phyloP scores from a whole-genome alignment of 1,140 invertebrate species.

The Aporrectodea caliginosa region DNA sequence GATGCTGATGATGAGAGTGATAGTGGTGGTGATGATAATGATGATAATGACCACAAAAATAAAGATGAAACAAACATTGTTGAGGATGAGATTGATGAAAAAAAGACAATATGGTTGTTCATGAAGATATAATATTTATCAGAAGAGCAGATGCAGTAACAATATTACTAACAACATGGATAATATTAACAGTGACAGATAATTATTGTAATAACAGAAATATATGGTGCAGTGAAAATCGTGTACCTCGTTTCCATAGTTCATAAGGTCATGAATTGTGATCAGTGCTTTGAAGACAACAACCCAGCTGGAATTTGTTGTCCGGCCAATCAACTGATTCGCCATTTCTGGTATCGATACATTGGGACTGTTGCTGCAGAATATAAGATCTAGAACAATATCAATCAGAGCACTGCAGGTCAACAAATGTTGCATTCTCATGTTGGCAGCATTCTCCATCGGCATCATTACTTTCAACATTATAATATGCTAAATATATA shows the following conservation, averaged over 20 bases:
- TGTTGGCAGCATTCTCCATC: too few species aligned
- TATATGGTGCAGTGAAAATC: too few species aligned
- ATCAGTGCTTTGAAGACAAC: conserved; percentile 98
- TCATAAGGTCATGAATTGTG: conserved; percentile 97
- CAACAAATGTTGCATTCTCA: too few species aligned
- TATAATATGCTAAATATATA: too few species aligned
- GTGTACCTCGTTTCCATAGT: conserved; percentile 98
- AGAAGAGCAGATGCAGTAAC: too few species aligned
- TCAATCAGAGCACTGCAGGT: too few species aligned
- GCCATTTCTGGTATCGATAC: conserved; percentile 98
- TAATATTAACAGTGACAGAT: too few species aligned
- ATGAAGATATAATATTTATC: too few species aligned
- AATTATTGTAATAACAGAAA: too few species aligned
- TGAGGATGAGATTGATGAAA: background rate
- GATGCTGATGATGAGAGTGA: background rate
- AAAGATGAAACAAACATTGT: background rate
- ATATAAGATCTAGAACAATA: conserved; percentile 86
- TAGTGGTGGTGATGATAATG: background rate
- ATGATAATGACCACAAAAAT: background rate
- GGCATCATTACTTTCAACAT: too few species aligned
- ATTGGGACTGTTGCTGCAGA: conserved; percentile 99
- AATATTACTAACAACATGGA: too few species aligned
- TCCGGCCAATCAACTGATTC: conserved; percentile 93
- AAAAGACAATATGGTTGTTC: too few species aligned
- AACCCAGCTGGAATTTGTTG: conserved; percentile 95